phyloP scores from a whole-genome alignment of 2,113 vertebrate species.

The Junco hyemalis region DNA sequence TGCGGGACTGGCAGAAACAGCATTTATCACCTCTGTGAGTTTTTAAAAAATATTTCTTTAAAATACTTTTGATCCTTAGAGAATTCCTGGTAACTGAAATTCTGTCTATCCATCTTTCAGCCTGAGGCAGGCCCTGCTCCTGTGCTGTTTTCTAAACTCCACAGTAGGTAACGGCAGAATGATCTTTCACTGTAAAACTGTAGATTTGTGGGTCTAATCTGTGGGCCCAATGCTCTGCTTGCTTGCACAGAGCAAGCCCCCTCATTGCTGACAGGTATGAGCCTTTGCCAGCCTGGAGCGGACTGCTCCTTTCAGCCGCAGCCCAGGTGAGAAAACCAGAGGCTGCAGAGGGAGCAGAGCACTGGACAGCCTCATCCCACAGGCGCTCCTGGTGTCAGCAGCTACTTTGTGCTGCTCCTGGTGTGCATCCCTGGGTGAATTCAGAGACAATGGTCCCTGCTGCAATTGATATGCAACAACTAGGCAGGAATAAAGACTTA shows the following conservation, averaged over 20 bases:
- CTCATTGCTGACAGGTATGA: fast-evolving
- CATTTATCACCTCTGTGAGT: fast-evolving
- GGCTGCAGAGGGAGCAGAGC: fast-evolving
- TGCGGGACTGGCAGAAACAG: background rate
- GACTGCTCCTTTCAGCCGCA: background rate
- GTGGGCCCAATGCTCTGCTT: fast-evolving
- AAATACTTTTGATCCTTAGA: background rate
- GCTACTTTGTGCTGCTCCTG: fast-evolving
- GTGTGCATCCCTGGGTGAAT: background rate
- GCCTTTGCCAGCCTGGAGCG: background rate
- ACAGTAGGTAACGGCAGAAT: background rate
- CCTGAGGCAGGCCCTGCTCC: background rate
- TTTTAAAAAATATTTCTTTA: background rate
- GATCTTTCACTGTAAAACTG: background rate
- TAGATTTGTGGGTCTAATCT: no score
- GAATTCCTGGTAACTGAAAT: background rate
- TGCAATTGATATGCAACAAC: background rate
- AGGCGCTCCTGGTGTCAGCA: no score
- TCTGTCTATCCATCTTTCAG: background rate
- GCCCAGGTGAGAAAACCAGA: background rate
- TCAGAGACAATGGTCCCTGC: background rate
- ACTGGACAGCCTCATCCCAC: background rate
- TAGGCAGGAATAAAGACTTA: background rate
- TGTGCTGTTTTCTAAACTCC: background rate
- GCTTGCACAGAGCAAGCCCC: background rate